These are phyloP conservation scores for Chamaetylas fuelleborni DNA, from an alignment of 2,113 vertebrate species.

Conservation along the genomic window DNA sequence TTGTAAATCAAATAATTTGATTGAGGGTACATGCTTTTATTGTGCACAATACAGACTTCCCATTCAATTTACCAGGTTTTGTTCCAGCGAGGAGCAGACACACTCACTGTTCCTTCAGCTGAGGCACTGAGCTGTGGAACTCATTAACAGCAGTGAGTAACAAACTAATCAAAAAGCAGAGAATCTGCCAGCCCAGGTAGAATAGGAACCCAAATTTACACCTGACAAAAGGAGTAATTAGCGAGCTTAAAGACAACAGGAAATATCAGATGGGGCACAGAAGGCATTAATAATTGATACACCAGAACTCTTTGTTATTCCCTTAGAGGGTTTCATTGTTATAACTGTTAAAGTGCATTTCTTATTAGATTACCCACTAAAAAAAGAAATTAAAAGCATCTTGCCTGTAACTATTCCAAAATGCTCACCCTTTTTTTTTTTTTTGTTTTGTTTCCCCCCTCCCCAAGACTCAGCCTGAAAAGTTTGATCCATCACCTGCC, in stretches of 20 bases:
- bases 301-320: constrained; percentile 55
- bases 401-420: constrained; percentile 12
- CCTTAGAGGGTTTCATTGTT: constrained; percentile 62
- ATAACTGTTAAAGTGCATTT: constrained; percentile 63
- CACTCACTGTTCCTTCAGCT: background rate
- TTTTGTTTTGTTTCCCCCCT: background rate
- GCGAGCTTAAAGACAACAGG: constrained; percentile 66
- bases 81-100: background rate
- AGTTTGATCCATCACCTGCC: constrained; percentile 3
- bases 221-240: constrained; percentile 74
- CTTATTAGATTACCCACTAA: constrained; percentile 50
- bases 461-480: background rate
- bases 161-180: constrained; percentile 50
- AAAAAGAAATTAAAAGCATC: constrained; percentile 50
- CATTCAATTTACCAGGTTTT: background rate
- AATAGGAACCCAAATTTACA: constrained; percentile 62
- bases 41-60: background rate
- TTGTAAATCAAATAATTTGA: constrained; percentile 59
- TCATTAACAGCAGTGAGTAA: constrained; percentile 62
- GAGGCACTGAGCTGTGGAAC: constrained; percentile 40
- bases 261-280: constrained; percentile 62
- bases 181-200: constrained; percentile 62
- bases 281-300: constrained; percentile 72
- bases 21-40: constrained; percentile 31
- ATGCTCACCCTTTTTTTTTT: background rate